Percentiles rank a stretch among this genome's conserved stretches.
Conservation (phyloP, 64 coral and sea anemone species). For the Platygyra sinensis region DNA sequence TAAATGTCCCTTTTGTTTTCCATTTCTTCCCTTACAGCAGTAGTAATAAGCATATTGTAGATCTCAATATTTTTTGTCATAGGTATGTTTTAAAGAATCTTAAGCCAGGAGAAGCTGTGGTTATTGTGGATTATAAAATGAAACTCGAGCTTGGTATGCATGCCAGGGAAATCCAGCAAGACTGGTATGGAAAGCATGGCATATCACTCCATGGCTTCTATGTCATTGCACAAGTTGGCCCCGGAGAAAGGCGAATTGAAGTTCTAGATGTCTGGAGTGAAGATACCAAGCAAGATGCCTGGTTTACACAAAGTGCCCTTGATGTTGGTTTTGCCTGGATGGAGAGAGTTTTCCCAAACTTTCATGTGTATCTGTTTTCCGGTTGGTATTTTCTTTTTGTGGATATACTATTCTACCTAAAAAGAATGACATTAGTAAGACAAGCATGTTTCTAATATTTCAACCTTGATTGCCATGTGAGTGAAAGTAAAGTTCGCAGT, state of each 20-base stretch:
- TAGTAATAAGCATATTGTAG: too few relatives aligned
- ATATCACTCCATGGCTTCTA: constrained; percentile 30
- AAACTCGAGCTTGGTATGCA: constrained; percentile 24
- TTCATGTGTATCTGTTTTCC: constrained; percentile 18
- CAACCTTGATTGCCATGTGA: too few relatives aligned
- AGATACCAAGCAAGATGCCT: constrained; percentile 48
- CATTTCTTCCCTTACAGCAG: too few relatives aligned
- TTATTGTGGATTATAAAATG: constrained; percentile 27
- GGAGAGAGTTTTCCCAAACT: constrained; percentile 11
- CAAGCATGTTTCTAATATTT: too few relatives aligned
- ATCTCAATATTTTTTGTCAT: too few relatives aligned
- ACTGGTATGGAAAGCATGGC: constrained; percentile 39
- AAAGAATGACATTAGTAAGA: too few relatives aligned
- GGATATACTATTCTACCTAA: neutral
- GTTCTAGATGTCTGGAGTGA: constrained; percentile 33
- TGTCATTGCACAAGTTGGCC: neutral
- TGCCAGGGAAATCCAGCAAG: neutral
- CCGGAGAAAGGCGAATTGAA: neutral
- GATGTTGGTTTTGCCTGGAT: constrained; percentile 28
- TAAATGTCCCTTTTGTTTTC: too few relatives aligned
- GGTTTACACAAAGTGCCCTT: constrained; percentile 39
- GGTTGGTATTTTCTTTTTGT: neutral
- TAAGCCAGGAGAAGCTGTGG: constrained; percentile 29
- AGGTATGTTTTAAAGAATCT: neutral
- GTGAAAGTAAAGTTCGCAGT: too few relatives aligned